phyloP scores from a whole-genome alignment of 1,140 invertebrate species.

The Telenomus remus region DNA sequence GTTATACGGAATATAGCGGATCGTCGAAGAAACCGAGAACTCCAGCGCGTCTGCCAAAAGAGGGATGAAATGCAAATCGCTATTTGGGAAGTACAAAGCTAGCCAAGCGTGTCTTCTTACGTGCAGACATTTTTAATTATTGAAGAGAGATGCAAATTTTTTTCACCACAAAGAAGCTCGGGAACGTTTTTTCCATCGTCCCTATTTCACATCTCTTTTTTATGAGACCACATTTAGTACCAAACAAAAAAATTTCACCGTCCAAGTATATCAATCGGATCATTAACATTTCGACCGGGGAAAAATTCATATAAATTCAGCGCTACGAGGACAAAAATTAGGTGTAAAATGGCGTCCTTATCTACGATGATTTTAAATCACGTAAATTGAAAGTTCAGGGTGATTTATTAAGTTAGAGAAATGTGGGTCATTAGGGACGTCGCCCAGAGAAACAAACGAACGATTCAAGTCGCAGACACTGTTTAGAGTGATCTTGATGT shows the following conservation, averaged over 20 bases:
- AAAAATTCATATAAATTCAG: conserved; percentile 6
- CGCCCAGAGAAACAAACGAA: conserved; percentile 14
- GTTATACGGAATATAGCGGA: conserved; percentile 38
- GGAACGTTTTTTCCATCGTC: conserved; percentile 19
- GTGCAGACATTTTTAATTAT: conserved; percentile 60
- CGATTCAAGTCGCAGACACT: conserved; percentile 5
- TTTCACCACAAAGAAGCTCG: neutral
- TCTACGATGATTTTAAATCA: conserved; percentile 30
- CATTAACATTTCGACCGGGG: conserved; percentile 5
- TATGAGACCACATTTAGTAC: conserved; percentile 1
- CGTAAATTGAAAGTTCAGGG: conserved; percentile 31
- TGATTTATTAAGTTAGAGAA: conserved; percentile 36
- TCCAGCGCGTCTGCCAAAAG: conserved; percentile 1
- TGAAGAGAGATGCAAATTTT: conserved; percentile 13
- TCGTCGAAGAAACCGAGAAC: conserved; percentile 19
- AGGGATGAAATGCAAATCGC: conserved; percentile 20
- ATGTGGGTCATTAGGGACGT: conserved; percentile 27
- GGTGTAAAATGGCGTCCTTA: conserved; percentile 6
- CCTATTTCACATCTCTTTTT: too few relatives aligned
- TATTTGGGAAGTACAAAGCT: conserved; percentile 29
- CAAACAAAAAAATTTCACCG: neutral
- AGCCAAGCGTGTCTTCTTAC: conserved; percentile 48
- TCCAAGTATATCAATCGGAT: conserved; percentile 4
- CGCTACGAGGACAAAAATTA: neutral
- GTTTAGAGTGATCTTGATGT: conserved; percentile 17